Conservation (phyloP, 1,140 invertebrate species). For the Wasmannia auropunctata region DNA sequence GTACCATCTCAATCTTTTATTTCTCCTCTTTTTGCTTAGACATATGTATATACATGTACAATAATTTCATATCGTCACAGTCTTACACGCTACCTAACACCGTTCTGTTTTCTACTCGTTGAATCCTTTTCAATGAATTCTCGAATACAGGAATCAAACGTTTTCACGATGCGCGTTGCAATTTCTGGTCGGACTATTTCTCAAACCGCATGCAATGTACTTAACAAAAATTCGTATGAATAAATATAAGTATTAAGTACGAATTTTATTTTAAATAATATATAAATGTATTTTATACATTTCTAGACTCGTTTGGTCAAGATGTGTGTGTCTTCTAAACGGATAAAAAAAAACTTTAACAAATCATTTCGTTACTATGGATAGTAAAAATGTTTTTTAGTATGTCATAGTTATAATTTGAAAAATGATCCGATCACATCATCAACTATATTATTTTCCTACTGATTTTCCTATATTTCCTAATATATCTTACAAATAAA, state of each 20-base stretch:
- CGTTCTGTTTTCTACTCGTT: slow-evolving; percentile 34
- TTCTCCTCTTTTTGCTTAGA: slow-evolving; percentile 64
- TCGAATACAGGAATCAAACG: slow-evolving; percentile 6
- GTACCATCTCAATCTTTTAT: slow-evolving; percentile 65
- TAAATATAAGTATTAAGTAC: slow-evolving; percentile 1
- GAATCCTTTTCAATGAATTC: slow-evolving; percentile 38
- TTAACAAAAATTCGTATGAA: background rate
- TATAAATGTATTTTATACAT: slow-evolving; percentile 17
- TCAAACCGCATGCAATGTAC: slow-evolving; percentile 9
- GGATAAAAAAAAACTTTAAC: slow-evolving; percentile 19
- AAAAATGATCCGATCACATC: slow-evolving; percentile 37
- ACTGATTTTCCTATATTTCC: background rate
- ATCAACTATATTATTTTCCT: slow-evolving; percentile 19
- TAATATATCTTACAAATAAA: slow-evolving; percentile 51
- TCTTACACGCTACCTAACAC: slow-evolving; percentile 68
- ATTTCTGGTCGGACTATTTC: slow-evolving; percentile 41
- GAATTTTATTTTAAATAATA: slow-evolving; percentile 10
- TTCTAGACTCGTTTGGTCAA: slow-evolving; percentile 23
- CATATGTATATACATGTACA: slow-evolving; percentile 69
- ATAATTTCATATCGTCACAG: slow-evolving; percentile 63
- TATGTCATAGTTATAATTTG: slow-evolving; percentile 17
- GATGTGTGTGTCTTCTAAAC: slow-evolving; percentile 28
- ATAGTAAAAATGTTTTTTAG: background rate
- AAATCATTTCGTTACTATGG: background rate
- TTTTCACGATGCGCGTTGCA: slow-evolving; percentile 9